These are phyloP conservation scores for Megaceryle maxima DNA, from an alignment of 2,113 vertebrate genomes.

Conservation along the genomic window DNA sequence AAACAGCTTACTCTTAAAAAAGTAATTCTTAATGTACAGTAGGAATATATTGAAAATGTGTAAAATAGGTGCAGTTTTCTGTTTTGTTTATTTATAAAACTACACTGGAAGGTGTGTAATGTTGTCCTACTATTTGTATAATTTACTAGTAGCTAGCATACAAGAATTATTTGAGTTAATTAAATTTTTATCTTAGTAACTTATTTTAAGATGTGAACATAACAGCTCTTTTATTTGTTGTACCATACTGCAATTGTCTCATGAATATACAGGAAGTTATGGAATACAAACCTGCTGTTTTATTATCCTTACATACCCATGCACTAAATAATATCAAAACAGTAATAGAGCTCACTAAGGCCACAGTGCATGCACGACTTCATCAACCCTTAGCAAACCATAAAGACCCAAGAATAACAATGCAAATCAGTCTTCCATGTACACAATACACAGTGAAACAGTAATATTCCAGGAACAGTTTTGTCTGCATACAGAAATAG, in stretches of 20 bases:
- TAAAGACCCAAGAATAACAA: conserved; percentile 31
- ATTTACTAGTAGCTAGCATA: conserved; percentile 2
- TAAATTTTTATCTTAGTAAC: conserved; percentile 13
- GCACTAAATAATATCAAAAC: not conserved
- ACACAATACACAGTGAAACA: conserved; percentile 23
- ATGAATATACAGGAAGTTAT: not conserved
- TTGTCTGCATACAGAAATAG: conserved; percentile 59
- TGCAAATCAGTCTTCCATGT: conserved; percentile 52
- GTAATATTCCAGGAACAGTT: conserved; percentile 43
- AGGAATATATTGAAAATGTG: not conserved
- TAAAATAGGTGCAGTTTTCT: not conserved
- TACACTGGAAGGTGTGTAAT: not conserved
- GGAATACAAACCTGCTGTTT: not conserved
- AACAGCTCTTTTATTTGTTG: not conserved
- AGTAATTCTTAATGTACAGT: not conserved
- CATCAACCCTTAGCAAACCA: conserved; percentile 35
- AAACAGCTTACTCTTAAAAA: not conserved
- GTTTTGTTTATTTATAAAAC: not conserved
- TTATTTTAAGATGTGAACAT: conserved; percentile 35
- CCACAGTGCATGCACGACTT: not conserved
- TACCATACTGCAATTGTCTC: not conserved
- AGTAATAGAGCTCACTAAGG: conserved; percentile 1
- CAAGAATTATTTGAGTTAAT: not conserved
- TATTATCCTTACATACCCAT: not conserved
- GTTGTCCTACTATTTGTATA: not conserved